These are phyloP conservation scores for Ictalurus punctatus DNA, from an alignment of 2,113 vertebrate genomes.

Conservation along the genomic window DNA sequence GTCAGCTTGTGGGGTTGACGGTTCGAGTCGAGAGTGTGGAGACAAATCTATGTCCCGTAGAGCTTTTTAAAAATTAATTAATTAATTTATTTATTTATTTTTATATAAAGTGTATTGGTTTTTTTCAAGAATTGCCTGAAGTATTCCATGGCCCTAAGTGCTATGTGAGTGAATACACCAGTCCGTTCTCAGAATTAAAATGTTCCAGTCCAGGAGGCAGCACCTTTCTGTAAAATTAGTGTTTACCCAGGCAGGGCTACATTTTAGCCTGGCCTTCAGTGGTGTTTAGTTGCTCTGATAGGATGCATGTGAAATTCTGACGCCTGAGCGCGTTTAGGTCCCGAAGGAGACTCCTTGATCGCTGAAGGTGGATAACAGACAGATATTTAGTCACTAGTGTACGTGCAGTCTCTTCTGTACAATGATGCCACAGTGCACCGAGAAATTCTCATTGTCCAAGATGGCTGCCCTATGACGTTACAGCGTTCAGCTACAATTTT, in stretches of 20 bases:
- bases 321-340: not conserved
- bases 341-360: not conserved
- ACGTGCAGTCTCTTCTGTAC: not conserved
- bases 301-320: not conserved
- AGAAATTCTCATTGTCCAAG: not conserved
- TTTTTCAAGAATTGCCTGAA: not conserved
- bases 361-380: not conserved
- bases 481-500: not conserved
- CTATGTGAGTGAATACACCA: not conserved
- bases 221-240: too few relatives aligned
- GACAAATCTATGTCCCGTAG: not conserved
- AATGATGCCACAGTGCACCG: not conserved
- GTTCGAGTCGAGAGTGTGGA: not conserved
- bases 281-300: conserved; percentile 19
- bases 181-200: not conserved
- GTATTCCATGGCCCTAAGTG: not conserved
- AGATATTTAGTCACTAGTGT: not conserved
- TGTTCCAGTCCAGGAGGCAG: not conserved
- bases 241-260: not conserved
- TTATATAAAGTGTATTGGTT: not conserved
- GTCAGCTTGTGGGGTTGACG: not conserved
- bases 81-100: too few relatives aligned
- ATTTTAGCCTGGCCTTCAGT: not conserved
- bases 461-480: not conserved
- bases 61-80: too few relatives aligned